A percentile compares a stretch with the other conserved stretches of the same genome.
Conservation (phyloP, 2,113 vertebrate species). For the mouse (Mus musculus) region DNA sequence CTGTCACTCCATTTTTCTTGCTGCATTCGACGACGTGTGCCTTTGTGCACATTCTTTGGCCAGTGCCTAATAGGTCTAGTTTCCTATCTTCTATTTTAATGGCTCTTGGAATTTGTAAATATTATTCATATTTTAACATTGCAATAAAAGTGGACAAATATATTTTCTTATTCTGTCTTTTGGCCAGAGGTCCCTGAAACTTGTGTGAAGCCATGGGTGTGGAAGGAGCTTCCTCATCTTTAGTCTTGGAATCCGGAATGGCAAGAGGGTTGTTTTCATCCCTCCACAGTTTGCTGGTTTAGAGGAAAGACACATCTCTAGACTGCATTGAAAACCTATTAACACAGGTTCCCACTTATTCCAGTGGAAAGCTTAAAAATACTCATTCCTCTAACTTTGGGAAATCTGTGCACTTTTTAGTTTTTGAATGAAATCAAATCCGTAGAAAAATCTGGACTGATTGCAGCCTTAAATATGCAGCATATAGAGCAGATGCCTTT, state of each 20-base stretch:
- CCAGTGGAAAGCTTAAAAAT: neutral
- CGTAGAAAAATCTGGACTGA: neutral
- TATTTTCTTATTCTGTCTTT: slow-evolving; percentile 1
- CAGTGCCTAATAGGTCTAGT: slow-evolving; percentile 42
- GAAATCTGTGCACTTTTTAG: slow-evolving; percentile 14
- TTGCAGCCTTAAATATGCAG: slow-evolving; percentile 28
- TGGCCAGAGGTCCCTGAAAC: neutral
- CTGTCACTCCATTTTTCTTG: slow-evolving; percentile 63
- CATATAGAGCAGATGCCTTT: neutral
- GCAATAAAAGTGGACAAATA: slow-evolving; percentile 1
- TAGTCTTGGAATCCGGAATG: neutral
- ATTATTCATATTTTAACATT: slow-evolving; percentile 18
- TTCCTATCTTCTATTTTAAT: slow-evolving; percentile 34
- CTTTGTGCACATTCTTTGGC: neutral
- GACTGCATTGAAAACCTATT: neutral
- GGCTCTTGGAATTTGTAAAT: slow-evolving; percentile 3
- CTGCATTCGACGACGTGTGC: neutral
- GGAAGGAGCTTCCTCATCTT: neutral
- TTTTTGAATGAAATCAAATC: slow-evolving; percentile 51
- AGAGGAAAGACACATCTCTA: slow-evolving; percentile 13
- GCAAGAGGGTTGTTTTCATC: neutral
- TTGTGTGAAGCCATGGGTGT: neutral
- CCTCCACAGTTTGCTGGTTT: slow-evolving; percentile 17
- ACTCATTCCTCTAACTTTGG: neutral
- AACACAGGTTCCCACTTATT: slow-evolving; percentile 33